phyloP scores from a whole-genome alignment of 2,113 vertebrate species.

The Chaetodon auriga region DNA sequence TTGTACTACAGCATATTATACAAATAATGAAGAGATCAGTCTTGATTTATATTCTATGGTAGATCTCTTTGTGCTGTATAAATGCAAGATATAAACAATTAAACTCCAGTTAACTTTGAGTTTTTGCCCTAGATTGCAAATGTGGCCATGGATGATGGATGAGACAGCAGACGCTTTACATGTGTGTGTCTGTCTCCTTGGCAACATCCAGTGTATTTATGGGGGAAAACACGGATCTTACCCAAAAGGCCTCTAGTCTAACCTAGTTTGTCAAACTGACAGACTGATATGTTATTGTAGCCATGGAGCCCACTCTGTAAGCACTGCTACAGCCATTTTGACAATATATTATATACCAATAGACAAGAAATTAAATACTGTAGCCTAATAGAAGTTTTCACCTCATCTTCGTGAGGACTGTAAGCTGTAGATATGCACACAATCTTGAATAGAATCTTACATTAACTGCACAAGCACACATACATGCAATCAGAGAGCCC shows the following conservation, averaged over 20 bases:
- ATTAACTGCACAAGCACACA: background rate
- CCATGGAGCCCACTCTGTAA: constrained; percentile 33
- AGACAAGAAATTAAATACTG: constrained; percentile 33
- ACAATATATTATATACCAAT: constrained; percentile 28
- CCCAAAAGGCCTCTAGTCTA: constrained; percentile 24
- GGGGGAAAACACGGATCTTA: constrained; percentile 41
- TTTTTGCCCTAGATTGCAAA: background rate
- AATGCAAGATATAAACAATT: background rate
- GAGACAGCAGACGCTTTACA: constrained; percentile 17
- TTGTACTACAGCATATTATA: too few species aligned
- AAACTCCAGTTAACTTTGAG: background rate
- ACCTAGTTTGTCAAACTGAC: constrained; percentile 57
- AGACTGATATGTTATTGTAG: constrained; percentile 58
- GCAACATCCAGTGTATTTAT: constrained; percentile 52
- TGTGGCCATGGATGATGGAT: constrained; percentile 32
- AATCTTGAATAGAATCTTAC: background rate
- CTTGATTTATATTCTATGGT: background rate
- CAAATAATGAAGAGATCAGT: background rate
- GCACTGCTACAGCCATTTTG: constrained; percentile 11
- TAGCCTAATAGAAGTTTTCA: constrained; percentile 40
- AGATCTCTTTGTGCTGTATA: background rate
- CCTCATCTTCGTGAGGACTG: constrained; percentile 39
- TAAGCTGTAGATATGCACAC: background rate
- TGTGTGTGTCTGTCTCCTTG: constrained; percentile 45
- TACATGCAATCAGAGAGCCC: background rate